Evolutionary conservation across 2,797 vertebrate species (phyloP).

Genomic region (Benthosema pterotum): DNA sequence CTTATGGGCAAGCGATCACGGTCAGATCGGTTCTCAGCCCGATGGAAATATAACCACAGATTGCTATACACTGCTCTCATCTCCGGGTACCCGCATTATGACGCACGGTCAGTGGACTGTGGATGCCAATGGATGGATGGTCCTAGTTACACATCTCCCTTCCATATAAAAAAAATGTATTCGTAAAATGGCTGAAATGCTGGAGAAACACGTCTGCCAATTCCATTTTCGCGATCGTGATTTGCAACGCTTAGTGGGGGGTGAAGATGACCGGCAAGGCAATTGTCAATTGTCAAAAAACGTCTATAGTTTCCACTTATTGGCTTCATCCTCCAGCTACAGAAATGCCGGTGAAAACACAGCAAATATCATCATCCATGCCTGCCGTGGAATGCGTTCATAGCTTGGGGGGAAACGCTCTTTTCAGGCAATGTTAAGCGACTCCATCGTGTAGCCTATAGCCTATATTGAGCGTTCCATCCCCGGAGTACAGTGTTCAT

Average conservation of each 20-base stretch:
- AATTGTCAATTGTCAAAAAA: too few relatives aligned
- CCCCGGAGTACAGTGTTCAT: slow-evolving; percentile 13
- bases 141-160: too few relatives aligned
- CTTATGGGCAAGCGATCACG: too few relatives aligned
- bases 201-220: not conserved
- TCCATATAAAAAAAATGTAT: slow-evolving; percentile 16
- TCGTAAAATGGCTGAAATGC: slow-evolving; percentile 6
- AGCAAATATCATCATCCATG: too few relatives aligned
- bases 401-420: too few relatives aligned
- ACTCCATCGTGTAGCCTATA: not conserved
- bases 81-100: slow-evolving; percentile 35
- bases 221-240: not conserved
- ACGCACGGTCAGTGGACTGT: slow-evolving; percentile 16
- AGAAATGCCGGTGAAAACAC: too few relatives aligned
- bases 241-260: not conserved
- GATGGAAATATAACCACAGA: too few relatives aligned
- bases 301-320: too few relatives aligned
- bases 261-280: not conserved
- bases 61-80: not conserved
- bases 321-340: too few relatives aligned
- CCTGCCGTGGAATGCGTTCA: too few relatives aligned
- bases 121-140: slow-evolving; percentile 9
- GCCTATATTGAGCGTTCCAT: not conserved
- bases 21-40: too few relatives aligned
- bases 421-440: too few relatives aligned